Evolutionary conservation across 2,888 invertebrate species (phyloP), one percentile per base, ranked within the genome.

Genomic region (Embidobia sp.): DNA sequence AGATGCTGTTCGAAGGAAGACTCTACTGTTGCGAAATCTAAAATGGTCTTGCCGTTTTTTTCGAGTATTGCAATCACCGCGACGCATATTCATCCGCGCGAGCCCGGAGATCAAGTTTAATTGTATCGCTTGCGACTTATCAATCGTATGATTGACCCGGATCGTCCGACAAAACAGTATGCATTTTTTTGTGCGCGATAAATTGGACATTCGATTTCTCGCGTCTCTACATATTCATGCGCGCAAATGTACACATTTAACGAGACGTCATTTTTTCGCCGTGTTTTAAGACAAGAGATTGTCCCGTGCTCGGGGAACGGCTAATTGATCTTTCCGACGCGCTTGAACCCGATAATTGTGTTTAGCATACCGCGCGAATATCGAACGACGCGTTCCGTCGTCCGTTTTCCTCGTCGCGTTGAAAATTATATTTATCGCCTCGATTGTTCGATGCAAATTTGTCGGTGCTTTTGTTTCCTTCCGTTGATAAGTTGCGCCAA

Each of bases 281-380:
- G 55, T 73, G 77, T 69, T 73, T 67, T 57, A 44, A 73, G 70
- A 66, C 67, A 74, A 69, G 49, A 75, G 72, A 67, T 70, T 70
- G 78, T 73, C 57, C 61, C 63, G 63, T 19, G 72, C 80, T 79
- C 79, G 79, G 81, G 80, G 82, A 83, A 81, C 81, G 83, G 77
- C 83, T 85, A 86, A 86, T 84, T 85, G 84, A 87, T 87, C 86
- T 87, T 88, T 87, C 85, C 83, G 85, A 83, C 83, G 85, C 81
- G 85, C 86, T 87, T 86, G 85, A 86, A 87, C 87, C 83, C 85
- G 82, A 85, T 87, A 82, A 88, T 87, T 85, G 84, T 80, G 77
- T 87, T 87, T 88, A 85, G 82, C 86, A 86, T 87, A 84, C 77
- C 75, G 75, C 79, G 80, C 76, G 84, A 83, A 81, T 82, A 77